phyloP scores from a whole-genome alignment of 1,140 invertebrate species.

The Trinorchestia longiramus region DNA sequence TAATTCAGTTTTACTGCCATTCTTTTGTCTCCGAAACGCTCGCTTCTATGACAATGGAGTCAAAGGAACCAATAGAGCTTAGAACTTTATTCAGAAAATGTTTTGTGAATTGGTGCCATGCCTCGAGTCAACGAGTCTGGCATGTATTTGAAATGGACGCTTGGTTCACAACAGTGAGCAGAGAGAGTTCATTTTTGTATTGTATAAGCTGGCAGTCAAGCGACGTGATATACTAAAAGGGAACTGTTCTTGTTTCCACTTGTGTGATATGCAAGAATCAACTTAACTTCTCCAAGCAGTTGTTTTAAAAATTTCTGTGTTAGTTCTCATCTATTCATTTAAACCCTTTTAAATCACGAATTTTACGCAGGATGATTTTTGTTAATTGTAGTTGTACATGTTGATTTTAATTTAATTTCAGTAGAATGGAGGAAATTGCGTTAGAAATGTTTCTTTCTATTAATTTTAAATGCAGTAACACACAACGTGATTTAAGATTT shows the following conservation, averaged over 20 bases:
- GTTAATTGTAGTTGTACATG: not conserved
- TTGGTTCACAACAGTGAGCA: not conserved
- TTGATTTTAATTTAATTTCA: not conserved
- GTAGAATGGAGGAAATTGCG: not conserved
- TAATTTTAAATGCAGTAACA: too few species aligned
- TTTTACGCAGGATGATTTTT: too few species aligned
- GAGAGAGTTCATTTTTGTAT: not conserved
- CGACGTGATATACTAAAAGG: not conserved
- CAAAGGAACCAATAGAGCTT: constrained; percentile 7
- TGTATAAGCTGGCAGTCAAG: not conserved
- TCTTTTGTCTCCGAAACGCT: not conserved
- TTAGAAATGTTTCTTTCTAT: not conserved
- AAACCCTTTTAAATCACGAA: not conserved
- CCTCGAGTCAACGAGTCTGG: not conserved
- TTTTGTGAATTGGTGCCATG: not conserved
- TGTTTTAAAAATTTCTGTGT: not conserved
- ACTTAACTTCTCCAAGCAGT: not conserved
- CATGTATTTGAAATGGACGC: not conserved
- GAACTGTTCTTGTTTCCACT: not conserved
- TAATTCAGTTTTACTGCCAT: not conserved
- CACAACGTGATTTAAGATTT: too few species aligned
- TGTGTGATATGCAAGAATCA: not conserved
- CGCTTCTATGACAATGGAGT: not conserved
- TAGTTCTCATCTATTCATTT: not conserved
- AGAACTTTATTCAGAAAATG: not conserved